Evolutionary conservation across 2,797 vertebrate species (phyloP).

Genomic region (Meriones psammophilus): DNA sequence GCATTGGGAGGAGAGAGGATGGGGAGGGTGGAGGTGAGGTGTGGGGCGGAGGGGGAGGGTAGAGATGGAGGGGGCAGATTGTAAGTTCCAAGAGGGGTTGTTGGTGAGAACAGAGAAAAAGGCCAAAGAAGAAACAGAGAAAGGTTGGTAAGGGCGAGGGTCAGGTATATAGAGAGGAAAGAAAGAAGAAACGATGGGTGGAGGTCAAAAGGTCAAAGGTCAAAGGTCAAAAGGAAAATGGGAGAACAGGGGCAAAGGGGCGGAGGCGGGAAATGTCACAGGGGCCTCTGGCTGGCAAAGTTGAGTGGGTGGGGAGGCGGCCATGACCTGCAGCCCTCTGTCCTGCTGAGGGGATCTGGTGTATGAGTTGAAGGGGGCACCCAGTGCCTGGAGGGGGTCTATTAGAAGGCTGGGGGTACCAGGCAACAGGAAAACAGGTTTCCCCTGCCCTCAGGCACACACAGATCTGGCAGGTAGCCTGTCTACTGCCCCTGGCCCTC

Average conservation of each 20-base stretch:
- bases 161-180: conserved; percentile 28
- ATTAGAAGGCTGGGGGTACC: neutral
- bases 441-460: neutral
- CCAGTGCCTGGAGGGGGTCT: neutral
- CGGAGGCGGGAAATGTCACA: conserved; percentile 82
- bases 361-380: neutral
- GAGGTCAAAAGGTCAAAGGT: conserved; percentile 50
- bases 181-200: neutral
- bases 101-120: neutral
- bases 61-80: neutral
- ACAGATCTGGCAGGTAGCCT: neutral
- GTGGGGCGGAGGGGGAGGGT: neutral
- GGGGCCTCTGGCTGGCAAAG: conserved; percentile 79
- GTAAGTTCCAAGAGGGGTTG: neutral
- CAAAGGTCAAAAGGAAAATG: conserved; percentile 47
- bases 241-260: conserved; percentile 68
- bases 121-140: conserved; percentile 41
- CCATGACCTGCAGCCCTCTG: neutral
- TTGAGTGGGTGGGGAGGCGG: neutral
- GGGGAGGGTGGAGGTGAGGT: neutral
- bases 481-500: neutral
- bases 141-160: neutral
- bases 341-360: neutral
- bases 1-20: neutral
- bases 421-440: neutral